Conservation (phyloP, 2,113 vertebrate species). For the Chaenocephalus aceratus region DNA sequence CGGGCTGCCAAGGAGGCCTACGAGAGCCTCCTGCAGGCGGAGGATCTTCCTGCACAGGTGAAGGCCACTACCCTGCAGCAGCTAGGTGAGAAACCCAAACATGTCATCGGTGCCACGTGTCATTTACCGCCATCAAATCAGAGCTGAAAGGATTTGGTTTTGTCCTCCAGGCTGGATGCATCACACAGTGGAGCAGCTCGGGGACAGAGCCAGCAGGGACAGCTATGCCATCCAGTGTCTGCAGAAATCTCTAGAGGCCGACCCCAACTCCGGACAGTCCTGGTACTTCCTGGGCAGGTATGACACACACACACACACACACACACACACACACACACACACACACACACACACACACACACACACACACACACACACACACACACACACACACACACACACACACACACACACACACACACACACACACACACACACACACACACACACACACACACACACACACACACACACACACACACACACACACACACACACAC, state of each 20-base stretch:
- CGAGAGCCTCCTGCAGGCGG: constrained; percentile 96
- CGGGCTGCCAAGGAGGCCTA: constrained; percentile 99
- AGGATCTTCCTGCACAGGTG: constrained; percentile 98
- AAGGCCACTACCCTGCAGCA: constrained; percentile 99
- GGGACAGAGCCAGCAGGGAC: constrained; percentile 96
- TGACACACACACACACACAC: not conserved
- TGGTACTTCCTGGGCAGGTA: constrained; percentile 99
- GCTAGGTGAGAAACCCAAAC: constrained; percentile 88
- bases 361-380: not conserved
- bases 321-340: too few species aligned
- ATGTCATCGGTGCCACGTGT: not conserved
- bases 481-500: too few species aligned
- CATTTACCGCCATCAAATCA: too few species aligned
- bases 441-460: too few species aligned
- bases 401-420: not conserved
- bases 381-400: not conserved
- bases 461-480: too few species aligned
- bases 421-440: not conserved
- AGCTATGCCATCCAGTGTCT: constrained; percentile 99
- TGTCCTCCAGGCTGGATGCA: constrained; percentile 95
- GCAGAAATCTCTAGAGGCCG: constrained; percentile 98
- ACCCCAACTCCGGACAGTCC: constrained; percentile 99
- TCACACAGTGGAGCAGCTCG: constrained; percentile 98
- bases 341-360: not conserved
- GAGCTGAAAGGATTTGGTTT: too few species aligned